These are phyloP conservation scores for Eretmochelys imbricata DNA, from an alignment of 2,113 vertebrate genomes.

Conservation along the genomic window DNA sequence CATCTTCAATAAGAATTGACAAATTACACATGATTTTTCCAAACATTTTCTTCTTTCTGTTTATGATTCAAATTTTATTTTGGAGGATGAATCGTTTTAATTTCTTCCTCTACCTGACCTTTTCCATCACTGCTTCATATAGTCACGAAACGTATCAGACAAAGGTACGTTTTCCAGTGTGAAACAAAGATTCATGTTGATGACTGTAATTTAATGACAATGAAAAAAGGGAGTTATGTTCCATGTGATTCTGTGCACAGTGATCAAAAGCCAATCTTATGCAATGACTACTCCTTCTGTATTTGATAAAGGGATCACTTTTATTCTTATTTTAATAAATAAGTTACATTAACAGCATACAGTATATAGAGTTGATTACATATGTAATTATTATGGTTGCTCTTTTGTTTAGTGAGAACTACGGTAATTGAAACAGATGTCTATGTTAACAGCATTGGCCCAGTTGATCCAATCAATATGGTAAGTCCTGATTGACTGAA, in stretches of 20 bases:
- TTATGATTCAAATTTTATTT: neutral
- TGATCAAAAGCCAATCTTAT: neutral
- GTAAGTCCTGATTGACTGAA: conserved; percentile 80
- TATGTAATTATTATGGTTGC: conserved; percentile 54
- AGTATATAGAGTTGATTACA: neutral
- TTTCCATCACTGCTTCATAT: neutral
- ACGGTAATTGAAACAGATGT: conserved; percentile 96
- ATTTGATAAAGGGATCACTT: neutral
- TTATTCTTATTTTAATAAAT: neutral
- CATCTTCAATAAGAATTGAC: neutral
- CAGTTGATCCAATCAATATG: conserved; percentile 98
- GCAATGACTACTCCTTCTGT: neutral
- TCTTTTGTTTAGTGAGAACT: conserved; percentile 90
- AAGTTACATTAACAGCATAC: neutral
- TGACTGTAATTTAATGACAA: neutral
- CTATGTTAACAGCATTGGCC: conserved; percentile 97
- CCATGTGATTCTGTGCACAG: neutral
- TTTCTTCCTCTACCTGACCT: rapidly evolving
- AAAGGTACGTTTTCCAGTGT: neutral
- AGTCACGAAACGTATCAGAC: neutral
- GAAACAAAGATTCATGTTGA: neutral
- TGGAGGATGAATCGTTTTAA: neutral
- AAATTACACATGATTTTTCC: neutral
- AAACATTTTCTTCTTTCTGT: neutral
- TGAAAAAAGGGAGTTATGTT: neutral